Conservation (phyloP, 2,888 invertebrate species). For the Lymantria dispar region DNA sequence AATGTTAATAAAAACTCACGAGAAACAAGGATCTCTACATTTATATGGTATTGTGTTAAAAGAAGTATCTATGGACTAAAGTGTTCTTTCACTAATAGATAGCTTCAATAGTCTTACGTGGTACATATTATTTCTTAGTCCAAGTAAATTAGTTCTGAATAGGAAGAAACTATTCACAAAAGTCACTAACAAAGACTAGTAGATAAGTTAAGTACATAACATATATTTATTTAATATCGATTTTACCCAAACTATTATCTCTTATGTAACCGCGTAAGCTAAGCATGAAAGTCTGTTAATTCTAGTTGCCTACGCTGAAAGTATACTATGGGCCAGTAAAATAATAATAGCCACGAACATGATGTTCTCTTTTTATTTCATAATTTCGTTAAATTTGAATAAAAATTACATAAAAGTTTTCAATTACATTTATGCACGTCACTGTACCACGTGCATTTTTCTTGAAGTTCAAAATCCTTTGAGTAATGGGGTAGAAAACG, state of each 20-base stretch:
- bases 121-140: too few relatives aligned
- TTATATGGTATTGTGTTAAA: too few relatives aligned
- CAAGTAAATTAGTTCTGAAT: too few relatives aligned
- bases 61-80: too few relatives aligned
- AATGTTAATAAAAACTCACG: too few relatives aligned
- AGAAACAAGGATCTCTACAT: too few relatives aligned
- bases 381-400: slow-evolving; percentile 40
- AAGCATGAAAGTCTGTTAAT: slow-evolving; percentile 26
- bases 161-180: too few relatives aligned
- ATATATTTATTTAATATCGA: too few relatives aligned
- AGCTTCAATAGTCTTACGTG: too few relatives aligned
- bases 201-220: neutral
- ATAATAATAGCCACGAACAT: slow-evolving; percentile 47
- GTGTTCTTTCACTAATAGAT: too few relatives aligned
- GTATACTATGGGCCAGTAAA: slow-evolving; percentile 41
- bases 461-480: neutral
- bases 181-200: neutral
- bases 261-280: slow-evolving; percentile 13
- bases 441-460: slow-evolving; percentile 8
- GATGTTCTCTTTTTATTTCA: slow-evolving; percentile 40
- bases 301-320: slow-evolving; percentile 47
- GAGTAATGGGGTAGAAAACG: too few relatives aligned
- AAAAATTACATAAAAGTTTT: slow-evolving; percentile 35
- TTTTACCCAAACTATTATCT: neutral
- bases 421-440: slow-evolving; percentile 35